Conservation (phyloP, 2,888 invertebrate genomes). For the Cryptocephalus moraei region DNA sequence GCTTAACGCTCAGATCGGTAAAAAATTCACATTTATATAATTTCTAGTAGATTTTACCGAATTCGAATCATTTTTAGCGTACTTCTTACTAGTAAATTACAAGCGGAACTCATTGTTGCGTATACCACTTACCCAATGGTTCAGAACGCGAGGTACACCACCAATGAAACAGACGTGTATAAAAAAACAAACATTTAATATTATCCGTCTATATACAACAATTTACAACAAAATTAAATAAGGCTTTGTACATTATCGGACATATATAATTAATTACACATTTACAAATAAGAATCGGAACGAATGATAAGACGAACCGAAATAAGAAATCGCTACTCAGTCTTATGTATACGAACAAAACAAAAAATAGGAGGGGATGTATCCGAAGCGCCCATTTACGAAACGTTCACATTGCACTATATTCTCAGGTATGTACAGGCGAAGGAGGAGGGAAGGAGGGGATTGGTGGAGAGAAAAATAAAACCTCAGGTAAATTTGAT, state of each 20-base stretch:
- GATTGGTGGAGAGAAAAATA: too few species aligned
- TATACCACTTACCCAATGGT: too few species aligned
- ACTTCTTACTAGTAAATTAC: too few species aligned
- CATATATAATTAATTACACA: constrained; percentile 24
- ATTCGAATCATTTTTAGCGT: too few species aligned
- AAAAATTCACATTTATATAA: too few species aligned
- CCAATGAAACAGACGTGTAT: constrained; percentile 6
- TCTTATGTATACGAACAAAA: constrained; percentile 26
- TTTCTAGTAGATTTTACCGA: too few species aligned
- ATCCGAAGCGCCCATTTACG: not conserved
- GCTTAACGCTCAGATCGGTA: too few species aligned
- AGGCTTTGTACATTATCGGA: constrained; percentile 22
- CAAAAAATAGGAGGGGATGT: constrained; percentile 6
- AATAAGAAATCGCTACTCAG: constrained; percentile 29
- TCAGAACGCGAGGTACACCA: too few species aligned
- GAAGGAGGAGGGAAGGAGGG: too few species aligned
- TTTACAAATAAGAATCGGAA: constrained; percentile 19
- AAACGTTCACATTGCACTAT: constrained; percentile 8
- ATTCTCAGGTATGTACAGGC: not conserved
- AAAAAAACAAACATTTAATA: constrained; percentile 29
- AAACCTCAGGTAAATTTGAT: too few species aligned
- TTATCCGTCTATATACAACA: constrained; percentile 25
- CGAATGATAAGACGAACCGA: not conserved
- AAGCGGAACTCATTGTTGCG: too few species aligned
- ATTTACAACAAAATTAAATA: constrained; percentile 28